These are phyloP conservation scores for Ailurus styani DNA, from an alignment of 2,113 vertebrate species.

Conservation along the genomic window DNA sequence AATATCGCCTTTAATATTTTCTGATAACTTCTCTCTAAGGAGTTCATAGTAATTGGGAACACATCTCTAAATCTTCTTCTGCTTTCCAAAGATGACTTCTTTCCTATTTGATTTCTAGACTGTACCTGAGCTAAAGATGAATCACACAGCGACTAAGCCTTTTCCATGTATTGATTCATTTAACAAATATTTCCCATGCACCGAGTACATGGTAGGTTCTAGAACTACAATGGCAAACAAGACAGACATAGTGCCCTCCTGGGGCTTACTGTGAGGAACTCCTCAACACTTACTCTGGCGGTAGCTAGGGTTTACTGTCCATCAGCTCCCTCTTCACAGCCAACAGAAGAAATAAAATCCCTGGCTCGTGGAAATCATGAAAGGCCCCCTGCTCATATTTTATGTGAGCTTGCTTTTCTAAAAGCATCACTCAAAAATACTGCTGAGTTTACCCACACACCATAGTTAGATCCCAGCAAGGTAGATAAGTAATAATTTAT, in stretches of 20 bases:
- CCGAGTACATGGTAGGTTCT: not conserved
- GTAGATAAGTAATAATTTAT: not conserved
- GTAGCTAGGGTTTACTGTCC: not conserved
- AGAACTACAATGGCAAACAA: not conserved
- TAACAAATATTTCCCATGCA: not conserved
- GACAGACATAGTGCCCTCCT: not conserved
- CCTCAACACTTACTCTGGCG: not conserved
- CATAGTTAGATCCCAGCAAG: not conserved
- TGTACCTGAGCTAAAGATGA: not conserved
- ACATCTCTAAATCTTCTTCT: not conserved
- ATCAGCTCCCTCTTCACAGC: not conserved
- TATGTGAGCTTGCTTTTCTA: slow-evolving; percentile 16
- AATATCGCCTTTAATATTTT: not conserved
- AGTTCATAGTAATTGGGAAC: not conserved
- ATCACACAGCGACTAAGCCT: not conserved
- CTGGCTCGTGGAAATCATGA: not conserved
- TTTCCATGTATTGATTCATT: not conserved
- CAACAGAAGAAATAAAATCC: not conserved
- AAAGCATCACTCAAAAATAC: not conserved
- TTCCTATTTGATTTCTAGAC: not conserved
- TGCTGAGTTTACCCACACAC: not conserved
- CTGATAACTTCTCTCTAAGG: not conserved
- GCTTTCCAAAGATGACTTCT: not conserved
- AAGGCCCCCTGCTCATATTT: not conserved
- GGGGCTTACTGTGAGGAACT: not conserved